phyloP scores from a whole-genome alignment of 2,888 invertebrate species.

The Ditula angustiorana region DNA sequence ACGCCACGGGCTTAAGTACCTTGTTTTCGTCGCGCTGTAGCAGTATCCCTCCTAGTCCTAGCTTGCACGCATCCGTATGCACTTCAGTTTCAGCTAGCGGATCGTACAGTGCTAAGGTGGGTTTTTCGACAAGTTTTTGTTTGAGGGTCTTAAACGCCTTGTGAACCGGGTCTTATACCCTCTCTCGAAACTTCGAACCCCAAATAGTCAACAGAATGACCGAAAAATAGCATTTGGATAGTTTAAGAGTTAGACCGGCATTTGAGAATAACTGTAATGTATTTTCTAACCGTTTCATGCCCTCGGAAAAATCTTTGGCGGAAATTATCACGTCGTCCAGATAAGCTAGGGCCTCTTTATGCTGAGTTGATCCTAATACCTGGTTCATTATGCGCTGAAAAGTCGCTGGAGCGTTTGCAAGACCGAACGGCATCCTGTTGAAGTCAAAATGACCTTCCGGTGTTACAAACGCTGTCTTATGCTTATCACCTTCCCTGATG shows the following conservation, averaged over 20 bases:
- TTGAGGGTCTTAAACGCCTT: conserved; percentile 44
- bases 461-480: not conserved
- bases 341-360: conserved; percentile 37
- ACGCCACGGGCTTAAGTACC: conserved; percentile 46
- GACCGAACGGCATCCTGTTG: too few relatives aligned
- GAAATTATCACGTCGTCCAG: conserved; percentile 50
- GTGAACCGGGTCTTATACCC: conserved; percentile 20
- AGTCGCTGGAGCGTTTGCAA: conserved; percentile 45
- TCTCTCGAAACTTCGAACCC: conserved; percentile 39
- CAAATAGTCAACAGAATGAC: conserved; percentile 44
- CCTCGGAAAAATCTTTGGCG: conserved; percentile 41
- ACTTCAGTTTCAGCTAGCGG: conserved; percentile 43
- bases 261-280: conserved; percentile 35
- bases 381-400: conserved; percentile 43
- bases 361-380: conserved; percentile 31
- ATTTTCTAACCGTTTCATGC: conserved; percentile 37
- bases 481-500: not conserved
- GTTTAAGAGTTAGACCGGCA: conserved; percentile 40
- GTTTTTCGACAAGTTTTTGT: conserved; percentile 38
- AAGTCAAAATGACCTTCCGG: conserved; percentile 46
- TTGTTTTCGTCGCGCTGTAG: conserved; percentile 28
- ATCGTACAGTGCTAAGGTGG: conserved; percentile 47
- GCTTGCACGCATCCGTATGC: conserved; percentile 54
- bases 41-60: conserved; percentile 51
- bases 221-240: conserved; percentile 48